These are phyloP conservation scores for Dicranocentrus wangi DNA, from an alignment of 2,888 invertebrate genomes.

Conservation along the genomic window DNA sequence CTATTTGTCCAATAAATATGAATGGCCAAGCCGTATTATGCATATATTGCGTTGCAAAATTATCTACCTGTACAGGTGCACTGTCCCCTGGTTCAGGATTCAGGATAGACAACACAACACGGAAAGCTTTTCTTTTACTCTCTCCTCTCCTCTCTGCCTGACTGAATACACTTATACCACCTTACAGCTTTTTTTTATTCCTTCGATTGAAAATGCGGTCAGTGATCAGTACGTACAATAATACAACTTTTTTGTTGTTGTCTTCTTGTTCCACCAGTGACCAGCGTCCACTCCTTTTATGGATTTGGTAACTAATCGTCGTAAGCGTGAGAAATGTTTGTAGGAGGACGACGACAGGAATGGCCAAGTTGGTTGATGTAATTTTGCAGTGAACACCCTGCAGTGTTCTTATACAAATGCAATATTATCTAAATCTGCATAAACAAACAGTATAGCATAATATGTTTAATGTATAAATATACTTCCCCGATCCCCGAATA, in stretches of 20 bases:
- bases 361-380: background rate
- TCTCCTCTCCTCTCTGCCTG: background rate
- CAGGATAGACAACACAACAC: background rate
- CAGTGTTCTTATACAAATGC: background rate
- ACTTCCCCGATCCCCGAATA: too few relatives aligned
- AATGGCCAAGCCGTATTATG: background rate
- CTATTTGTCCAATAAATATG: too few relatives aligned
- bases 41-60: background rate
- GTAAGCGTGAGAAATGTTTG: background rate
- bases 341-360: background rate
- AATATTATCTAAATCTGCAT: background rate
- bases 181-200: too few relatives aligned
- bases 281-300: background rate
- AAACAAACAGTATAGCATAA: too few relatives aligned
- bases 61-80: background rate
- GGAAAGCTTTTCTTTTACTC: background rate
- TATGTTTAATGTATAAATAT: too few relatives aligned
- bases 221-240: background rate
- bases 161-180: background rate
- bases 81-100: background rate
- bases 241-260: background rate
- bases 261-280: background rate
- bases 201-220: conserved; percentile 2
- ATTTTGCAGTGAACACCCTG: background rate
- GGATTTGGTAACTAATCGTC: background rate